A percentile compares a stretch with the other conserved stretches of the same genome.
Evolutionary conservation across 2,113 vertebrate genomes (phyloP).

Genomic region (Sula dactylatra): DNA sequence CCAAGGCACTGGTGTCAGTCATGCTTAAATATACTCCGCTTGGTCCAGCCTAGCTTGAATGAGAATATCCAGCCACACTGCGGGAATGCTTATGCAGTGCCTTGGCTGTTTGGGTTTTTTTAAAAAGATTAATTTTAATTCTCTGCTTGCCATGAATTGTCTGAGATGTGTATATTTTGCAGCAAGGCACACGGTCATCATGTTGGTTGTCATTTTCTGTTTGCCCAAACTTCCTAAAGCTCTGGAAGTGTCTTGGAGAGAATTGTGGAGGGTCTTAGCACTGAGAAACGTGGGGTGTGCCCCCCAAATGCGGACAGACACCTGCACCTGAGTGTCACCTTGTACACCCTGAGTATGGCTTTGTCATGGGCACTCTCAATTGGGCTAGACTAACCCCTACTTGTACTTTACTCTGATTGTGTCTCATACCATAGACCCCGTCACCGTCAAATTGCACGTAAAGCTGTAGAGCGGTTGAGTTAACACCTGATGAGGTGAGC

Average conservation of each 20-base stretch:
- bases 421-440: accelerated
- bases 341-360: not conserved
- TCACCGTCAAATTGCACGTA: not conserved
- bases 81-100: not conserved
- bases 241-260: not conserved
- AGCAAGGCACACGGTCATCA: accelerated
- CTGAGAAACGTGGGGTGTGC: not conserved
- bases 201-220: not conserved
- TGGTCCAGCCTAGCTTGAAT: not conserved
- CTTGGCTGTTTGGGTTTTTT: not conserved
- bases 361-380: not conserved
- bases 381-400: not conserved
- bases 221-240: not conserved
- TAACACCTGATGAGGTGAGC: not conserved
- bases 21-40: accelerated
- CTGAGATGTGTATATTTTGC: not conserved
- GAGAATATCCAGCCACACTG: not conserved
- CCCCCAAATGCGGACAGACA: accelerated
- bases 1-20: not conserved
- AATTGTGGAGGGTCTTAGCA: accelerated
- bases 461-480: not conserved
- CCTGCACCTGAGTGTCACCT: too few species aligned
- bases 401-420: accelerated
- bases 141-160: not conserved
- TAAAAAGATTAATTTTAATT: not conserved